Evolutionary conservation across 1,140 invertebrate genomes (phyloP).

Genomic region (Papilio polyxenes): DNA sequence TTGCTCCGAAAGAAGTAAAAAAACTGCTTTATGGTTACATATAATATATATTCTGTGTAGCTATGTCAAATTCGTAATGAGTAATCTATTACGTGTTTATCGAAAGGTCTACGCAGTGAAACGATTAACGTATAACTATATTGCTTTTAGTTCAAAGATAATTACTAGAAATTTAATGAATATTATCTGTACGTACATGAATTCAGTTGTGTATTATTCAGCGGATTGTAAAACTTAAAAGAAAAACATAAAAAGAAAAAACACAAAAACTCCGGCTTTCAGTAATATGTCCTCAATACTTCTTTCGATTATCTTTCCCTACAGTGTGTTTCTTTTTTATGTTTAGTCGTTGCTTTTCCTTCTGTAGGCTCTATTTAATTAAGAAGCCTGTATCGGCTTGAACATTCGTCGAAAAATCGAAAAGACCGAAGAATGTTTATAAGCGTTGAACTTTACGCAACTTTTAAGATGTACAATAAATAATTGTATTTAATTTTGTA

Average conservation of each 20-base stretch:
- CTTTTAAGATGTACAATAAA: too few relatives aligned
- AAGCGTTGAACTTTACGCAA: background rate
- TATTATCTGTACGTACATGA: background rate
- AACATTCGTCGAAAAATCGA: background rate
- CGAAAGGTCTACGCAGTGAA: too few relatives aligned
- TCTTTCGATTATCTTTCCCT: conserved; percentile 8
- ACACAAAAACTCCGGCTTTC: background rate
- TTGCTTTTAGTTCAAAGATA: too few relatives aligned
- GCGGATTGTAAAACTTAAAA: background rate
- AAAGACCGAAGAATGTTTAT: background rate
- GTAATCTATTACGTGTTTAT: too few relatives aligned
- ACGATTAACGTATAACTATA: too few relatives aligned
- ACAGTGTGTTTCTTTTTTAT: conserved; percentile 12
- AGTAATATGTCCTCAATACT: background rate
- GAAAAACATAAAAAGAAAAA: background rate
- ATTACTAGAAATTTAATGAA: too few relatives aligned
- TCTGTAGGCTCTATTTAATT: conserved; percentile 10
- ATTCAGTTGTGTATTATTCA: background rate
- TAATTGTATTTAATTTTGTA: too few relatives aligned
- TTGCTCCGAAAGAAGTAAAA: background rate
- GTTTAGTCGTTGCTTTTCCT: conserved; percentile 1
- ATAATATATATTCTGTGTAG: too few relatives aligned
- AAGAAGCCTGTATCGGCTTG: background rate
- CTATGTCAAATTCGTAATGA: too few relatives aligned
- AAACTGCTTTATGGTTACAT: background rate